These are phyloP conservation scores for Diachasma alloeum DNA, from an alignment of 1,140 invertebrate genomes.

Conservation along the genomic window DNA sequence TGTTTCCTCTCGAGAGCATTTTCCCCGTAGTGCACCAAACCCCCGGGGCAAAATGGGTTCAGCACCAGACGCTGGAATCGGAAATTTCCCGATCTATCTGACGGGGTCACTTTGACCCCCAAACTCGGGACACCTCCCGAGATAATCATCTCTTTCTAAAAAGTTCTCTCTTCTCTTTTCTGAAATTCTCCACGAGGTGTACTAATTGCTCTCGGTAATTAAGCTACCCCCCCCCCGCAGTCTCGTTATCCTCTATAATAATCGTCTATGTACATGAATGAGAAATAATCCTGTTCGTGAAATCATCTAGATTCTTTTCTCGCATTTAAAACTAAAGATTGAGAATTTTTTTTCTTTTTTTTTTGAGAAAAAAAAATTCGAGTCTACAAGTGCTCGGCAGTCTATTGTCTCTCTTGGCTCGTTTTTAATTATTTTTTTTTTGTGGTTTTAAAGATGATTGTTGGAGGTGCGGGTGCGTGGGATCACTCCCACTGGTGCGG, in stretches of 20 bases:
- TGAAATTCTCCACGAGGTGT: background rate
- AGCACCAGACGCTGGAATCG: too few relatives aligned
- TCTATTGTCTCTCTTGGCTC: slow-evolving; percentile 64
- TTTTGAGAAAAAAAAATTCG: slow-evolving; percentile 36
- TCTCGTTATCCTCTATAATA: background rate
- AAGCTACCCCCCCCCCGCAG: background rate
- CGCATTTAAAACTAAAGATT: background rate
- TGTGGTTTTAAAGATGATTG: background rate
- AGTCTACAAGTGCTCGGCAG: slow-evolving; percentile 61
- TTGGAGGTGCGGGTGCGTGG: background rate
- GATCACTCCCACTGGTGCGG: slow-evolving; percentile 96
- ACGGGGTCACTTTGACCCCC: too few relatives aligned
- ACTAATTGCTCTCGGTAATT: background rate
- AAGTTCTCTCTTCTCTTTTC: background rate
- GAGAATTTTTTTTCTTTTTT: background rate
- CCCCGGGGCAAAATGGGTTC: too few relatives aligned
- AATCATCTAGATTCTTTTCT: background rate
- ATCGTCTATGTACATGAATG: background rate
- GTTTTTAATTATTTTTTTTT: background rate
- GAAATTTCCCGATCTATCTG: too few relatives aligned
- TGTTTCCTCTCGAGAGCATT: too few relatives aligned
- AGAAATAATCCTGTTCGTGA: background rate
- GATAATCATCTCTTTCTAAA: background rate
- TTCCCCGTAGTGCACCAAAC: too few relatives aligned
- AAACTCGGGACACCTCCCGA: background rate